Base-by-base conservation (phyloP, 1,140 invertebrate species). In the Geopemphigus sp. region DNA sequence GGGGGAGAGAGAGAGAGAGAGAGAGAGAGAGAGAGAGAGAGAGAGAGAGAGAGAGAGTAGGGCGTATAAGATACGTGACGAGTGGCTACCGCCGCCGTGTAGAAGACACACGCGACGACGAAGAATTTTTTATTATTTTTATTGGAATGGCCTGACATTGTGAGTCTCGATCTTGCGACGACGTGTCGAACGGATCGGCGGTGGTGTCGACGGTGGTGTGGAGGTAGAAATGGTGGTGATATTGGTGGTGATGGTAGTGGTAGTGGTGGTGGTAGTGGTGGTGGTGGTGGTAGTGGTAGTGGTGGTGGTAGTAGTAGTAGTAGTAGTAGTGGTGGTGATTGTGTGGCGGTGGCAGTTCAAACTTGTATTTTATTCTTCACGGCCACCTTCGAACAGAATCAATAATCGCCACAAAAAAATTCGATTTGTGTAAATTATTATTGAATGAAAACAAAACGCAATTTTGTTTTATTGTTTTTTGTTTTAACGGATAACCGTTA, bases 341-440 rank as follows among this genome's bases (percentile, higher is more conserved):
- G 66, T 50, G 66, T 68, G 11, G 22, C 26, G 66, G 14, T 17
- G 64, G 64, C 10, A 4, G 64, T 53, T 78, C 74, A 59, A 63
- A 61, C 74, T 78, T 47, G 74, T 78, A 61, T 32, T 29, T 29
- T 68, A 78, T 78, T 78, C 74, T 78, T 59, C 56, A 63, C 74
- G 74, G 74, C 74, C 74, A 78, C 74, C 74, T 78, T 78, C 45
- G 74, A 78, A 78, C 74, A 78, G 15, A 78, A 78, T 78, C 74
- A 63, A 63, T 29, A 61, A 78, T 63, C 74, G 57, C 74, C 57
- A 63, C 57, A 78, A 78, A 76, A 76, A 76, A 76, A 76, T 59
- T 59, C 32, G 73, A 45, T 39, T 76, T 26, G 73, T 59, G 53
- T 73, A 73, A 73, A 73, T 73, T 39, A 73, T 73, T 57, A 56